phyloP scores from a whole-genome alignment of 2,888 invertebrate species.

The Tipula vernalis region DNA sequence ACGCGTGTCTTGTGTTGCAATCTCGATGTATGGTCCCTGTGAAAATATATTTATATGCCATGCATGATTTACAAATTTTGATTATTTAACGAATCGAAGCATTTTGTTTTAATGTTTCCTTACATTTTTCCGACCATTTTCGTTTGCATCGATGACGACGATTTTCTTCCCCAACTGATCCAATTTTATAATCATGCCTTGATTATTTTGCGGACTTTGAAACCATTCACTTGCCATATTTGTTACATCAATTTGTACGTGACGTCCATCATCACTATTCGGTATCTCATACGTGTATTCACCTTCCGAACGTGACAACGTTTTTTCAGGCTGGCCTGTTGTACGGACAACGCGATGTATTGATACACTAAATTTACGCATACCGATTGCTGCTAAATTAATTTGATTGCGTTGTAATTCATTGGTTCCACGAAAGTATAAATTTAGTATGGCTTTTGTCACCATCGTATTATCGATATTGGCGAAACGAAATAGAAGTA shows the following conservation, averaged over 20 bases:
- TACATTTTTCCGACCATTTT: constrained; percentile 41
- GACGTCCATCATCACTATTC: constrained; percentile 31
- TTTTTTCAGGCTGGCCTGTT: constrained; percentile 20
- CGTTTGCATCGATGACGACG: constrained; percentile 47
- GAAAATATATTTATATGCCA: background rate
- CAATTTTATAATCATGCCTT: constrained; percentile 64
- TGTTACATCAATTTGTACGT: constrained; percentile 64
- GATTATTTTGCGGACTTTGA: constrained; percentile 56
- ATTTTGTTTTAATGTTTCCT: constrained; percentile 13
- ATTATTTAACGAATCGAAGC: background rate
- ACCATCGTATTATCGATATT: constrained; percentile 25
- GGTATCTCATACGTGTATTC: constrained; percentile 29
- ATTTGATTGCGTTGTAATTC: background rate
- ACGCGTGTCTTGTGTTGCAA: constrained; percentile 30
- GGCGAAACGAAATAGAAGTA: constrained; percentile 28
- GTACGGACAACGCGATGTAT: constrained; percentile 26
- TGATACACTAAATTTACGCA: constrained; percentile 24
- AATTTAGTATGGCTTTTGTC: constrained; percentile 27
- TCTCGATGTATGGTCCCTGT: constrained; percentile 32
- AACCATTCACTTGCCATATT: constrained; percentile 67
- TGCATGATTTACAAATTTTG: background rate
- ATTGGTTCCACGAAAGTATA: constrained; percentile 30
- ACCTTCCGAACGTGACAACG: constrained; percentile 26
- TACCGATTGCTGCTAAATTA: constrained; percentile 6
- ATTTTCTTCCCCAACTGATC: constrained; percentile 48